phyloP scores from a whole-genome alignment of 2,797 vertebrate genomes.

The Ciconia nigra region DNA sequence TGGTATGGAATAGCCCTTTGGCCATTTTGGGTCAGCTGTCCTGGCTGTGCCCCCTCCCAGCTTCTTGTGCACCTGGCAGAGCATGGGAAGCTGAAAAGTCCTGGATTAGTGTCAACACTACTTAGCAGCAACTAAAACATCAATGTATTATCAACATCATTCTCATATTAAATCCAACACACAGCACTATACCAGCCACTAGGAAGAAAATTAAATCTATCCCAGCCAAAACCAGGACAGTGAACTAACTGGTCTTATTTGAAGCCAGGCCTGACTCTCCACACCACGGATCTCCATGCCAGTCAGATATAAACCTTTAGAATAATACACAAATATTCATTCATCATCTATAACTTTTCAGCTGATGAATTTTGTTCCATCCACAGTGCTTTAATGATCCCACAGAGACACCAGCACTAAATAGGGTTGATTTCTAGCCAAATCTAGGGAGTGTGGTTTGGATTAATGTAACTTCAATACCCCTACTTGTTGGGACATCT shows the following conservation, averaged over 20 bases:
- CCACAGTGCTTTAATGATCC: neutral
- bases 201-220: too few species aligned
- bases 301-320: neutral
- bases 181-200: too few species aligned
- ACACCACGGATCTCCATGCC: neutral
- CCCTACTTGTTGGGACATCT: neutral
- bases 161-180: too few species aligned
- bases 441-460: neutral
- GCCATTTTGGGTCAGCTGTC: too few species aligned
- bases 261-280: neutral
- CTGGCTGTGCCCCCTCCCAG: too few species aligned
- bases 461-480: neutral
- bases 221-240: too few species aligned
- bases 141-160: too few species aligned
- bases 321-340: neutral
- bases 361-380: neutral
- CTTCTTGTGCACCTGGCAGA: too few species aligned
- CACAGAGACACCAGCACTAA: neutral
- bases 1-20: too few species aligned
- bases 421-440: neutral
- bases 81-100: too few species aligned
- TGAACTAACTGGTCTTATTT: neutral
- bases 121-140: too few species aligned
- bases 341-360: neutral
- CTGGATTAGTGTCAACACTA: too few species aligned